Conservation (phyloP, 2,888 invertebrate genomes). For the Iphiclides podalirius region DNA sequence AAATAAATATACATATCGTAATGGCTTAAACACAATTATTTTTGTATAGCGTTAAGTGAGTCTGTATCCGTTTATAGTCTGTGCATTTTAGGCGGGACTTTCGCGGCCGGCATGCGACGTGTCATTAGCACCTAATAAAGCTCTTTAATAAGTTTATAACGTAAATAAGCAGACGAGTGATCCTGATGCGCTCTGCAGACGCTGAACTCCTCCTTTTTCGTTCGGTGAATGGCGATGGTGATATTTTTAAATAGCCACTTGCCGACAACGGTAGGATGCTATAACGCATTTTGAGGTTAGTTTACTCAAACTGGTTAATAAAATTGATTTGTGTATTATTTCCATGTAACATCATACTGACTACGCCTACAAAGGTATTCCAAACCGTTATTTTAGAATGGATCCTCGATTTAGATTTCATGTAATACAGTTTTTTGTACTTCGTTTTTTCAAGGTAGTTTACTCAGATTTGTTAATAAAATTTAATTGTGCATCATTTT, state of each 20-base stretch:
- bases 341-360: not conserved
- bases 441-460: too few relatives aligned
- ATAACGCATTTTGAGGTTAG: not conserved
- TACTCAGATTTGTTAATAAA: too few relatives aligned
- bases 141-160: conserved; percentile 27
- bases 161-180: conserved; percentile 46
- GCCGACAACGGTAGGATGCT: not conserved
- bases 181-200: conserved; percentile 19
- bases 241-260: not conserved
- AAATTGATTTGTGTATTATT: not conserved
- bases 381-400: too few relatives aligned
- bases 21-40: not conserved
- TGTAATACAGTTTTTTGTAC: too few relatives aligned
- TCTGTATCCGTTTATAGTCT: conserved; percentile 8
- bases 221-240: conserved; percentile 3
- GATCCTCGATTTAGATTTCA: too few relatives aligned
- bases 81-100: conserved; percentile 12
- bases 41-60: not conserved
- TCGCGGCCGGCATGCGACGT: conserved; percentile 36
- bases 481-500: too few relatives aligned
- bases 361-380: too few relatives aligned
- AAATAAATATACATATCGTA: not conserved
- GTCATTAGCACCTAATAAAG: conserved; percentile 61
- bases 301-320: not conserved
- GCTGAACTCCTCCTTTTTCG: conserved; percentile 17